These are phyloP conservation scores for Gnatocerus cornutus DNA, from an alignment of 2,888 invertebrate species.

Conservation along the genomic window DNA sequence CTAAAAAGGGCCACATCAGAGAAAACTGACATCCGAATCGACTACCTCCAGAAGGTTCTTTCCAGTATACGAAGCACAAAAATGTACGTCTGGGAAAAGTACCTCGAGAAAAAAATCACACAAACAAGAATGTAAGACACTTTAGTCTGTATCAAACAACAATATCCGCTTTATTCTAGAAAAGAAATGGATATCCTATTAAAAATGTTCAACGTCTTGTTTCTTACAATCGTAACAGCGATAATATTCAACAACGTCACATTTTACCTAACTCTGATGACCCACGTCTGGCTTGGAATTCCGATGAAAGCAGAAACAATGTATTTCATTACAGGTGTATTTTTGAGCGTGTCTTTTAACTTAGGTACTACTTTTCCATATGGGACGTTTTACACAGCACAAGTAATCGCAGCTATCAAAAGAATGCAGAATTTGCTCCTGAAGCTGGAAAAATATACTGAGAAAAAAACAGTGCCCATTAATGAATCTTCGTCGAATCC, in stretches of 20 bases:
- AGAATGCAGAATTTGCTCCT: constrained; percentile 71
- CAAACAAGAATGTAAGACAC: constrained; percentile 63
- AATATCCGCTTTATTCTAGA: background rate
- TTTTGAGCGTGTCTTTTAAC: background rate
- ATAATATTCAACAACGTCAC: constrained; percentile 57
- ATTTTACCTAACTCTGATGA: constrained; percentile 68
- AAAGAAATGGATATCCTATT: background rate
- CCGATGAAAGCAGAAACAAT: background rate
- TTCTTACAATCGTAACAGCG: background rate
- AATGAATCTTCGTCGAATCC: background rate
- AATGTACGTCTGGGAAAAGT: constrained; percentile 63
- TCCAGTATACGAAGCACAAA: constrained; percentile 61
- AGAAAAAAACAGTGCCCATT: background rate
- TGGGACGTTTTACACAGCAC: constrained; percentile 85
- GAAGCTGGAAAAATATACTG: constrained; percentile 1
- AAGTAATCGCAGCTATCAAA: constrained; percentile 82
- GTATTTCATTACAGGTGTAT: background rate
- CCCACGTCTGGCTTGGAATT: constrained; percentile 81
- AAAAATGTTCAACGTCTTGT: constrained; percentile 1
- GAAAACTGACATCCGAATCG: constrained; percentile 61
- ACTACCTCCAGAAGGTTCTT: constrained; percentile 60
- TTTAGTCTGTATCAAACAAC: background rate
- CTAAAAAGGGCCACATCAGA: constrained; percentile 52
- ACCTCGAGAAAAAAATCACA: constrained; percentile 71
- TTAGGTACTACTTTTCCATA: constrained; percentile 76